phyloP scores from a whole-genome alignment of 2,888 invertebrate genomes.

The Melieria picta region DNA sequence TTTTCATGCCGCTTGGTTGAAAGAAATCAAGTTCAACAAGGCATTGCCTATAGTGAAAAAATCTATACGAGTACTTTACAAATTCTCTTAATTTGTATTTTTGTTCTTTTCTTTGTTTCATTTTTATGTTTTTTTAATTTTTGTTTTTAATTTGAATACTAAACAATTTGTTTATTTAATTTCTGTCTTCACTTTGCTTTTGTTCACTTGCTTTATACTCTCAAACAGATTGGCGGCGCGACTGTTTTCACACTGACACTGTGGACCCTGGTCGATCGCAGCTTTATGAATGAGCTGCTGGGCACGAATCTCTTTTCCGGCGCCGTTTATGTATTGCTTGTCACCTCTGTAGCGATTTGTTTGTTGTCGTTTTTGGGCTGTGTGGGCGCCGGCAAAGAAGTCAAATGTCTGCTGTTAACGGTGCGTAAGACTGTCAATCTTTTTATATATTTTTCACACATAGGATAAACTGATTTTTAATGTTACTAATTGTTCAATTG shows the following conservation, averaged over 20 bases:
- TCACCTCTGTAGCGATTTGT: conserved; percentile 83
- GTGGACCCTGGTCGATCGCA: conserved; percentile 86
- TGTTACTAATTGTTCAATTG: neutral
- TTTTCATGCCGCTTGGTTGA: no score
- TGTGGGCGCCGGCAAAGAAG: conserved; percentile 92
- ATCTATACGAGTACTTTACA: no score
- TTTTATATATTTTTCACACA: conserved; percentile 7
- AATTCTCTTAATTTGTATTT: neutral
- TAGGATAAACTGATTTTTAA: neutral
- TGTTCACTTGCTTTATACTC: neutral
- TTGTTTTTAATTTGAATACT: no score
- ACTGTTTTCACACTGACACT: conserved; percentile 81
- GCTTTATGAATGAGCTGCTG: conserved; percentile 84
- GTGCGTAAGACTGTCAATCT: conserved; percentile 68
- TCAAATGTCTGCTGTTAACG: conserved; percentile 91
- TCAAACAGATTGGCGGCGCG: conserved; percentile 79
- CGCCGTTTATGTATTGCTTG: conserved; percentile 84
- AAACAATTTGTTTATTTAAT: no score
- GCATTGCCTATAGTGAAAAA: no score
- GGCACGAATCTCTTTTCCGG: conserved; percentile 89
- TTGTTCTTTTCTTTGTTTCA: neutral
- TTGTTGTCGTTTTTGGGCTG: conserved; percentile 91
- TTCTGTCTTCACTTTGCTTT: neutral
- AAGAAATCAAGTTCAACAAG: no score
- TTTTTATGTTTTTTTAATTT: neutral